These are phyloP conservation scores for Spilogale gracilis DNA, from an alignment of 2,113 vertebrate genomes.

Conservation along the genomic window DNA sequence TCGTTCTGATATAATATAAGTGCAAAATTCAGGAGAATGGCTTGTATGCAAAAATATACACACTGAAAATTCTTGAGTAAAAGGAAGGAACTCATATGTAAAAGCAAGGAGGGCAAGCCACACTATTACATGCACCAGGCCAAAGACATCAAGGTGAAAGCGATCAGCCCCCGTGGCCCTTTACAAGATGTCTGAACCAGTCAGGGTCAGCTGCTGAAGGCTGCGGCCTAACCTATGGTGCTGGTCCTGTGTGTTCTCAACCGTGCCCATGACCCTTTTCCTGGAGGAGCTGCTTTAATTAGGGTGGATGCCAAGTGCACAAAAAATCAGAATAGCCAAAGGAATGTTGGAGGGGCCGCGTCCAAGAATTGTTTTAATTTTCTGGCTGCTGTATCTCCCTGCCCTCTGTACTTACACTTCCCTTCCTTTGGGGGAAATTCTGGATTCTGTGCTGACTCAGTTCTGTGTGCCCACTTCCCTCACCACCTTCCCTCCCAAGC, in stretches of 20 bases:
- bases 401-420: background rate
- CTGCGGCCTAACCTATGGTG: accelerated
- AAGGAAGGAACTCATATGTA: background rate
- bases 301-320: too few relatives aligned
- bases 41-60: background rate
- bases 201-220: accelerated
- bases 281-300: background rate
- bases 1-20: accelerated
- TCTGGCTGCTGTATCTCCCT: accelerated
- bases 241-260: accelerated
- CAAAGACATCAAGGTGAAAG: accelerated
- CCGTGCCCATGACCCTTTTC: background rate
- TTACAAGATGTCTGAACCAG: accelerated
- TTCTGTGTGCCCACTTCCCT: background rate
- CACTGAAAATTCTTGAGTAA: background rate
- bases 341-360: accelerated
- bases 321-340: too few relatives aligned
- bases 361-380: accelerated
- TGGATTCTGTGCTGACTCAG: background rate
- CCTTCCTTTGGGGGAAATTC: background rate
- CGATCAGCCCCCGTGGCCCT: accelerated
- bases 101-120: background rate
- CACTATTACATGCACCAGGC: accelerated
- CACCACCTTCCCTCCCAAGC: background rate
- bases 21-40: background rate